Evolutionary conservation across 2,888 invertebrate species (phyloP), one percentile per base, ranked within the genome.

Genomic region (Allophyes oxyacanthae): DNA sequence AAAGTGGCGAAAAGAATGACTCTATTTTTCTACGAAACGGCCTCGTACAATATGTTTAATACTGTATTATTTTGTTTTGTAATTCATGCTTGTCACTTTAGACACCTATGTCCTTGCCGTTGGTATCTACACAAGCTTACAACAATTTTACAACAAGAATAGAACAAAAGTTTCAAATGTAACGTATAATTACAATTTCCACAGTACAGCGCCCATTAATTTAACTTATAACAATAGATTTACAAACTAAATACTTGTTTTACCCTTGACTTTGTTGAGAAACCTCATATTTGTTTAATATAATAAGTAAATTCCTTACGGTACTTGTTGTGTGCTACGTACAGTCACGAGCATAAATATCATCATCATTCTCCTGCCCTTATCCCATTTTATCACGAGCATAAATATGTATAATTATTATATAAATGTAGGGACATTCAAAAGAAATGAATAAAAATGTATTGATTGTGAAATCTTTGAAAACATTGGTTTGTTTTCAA

Each of bases 51-150:
- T n/a, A n/a, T n/a, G n/a, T n/a, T n/a, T n/a, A n/a, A n/a, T n/a
- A n/a, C n/a, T 20, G 2, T 20, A 20, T 20, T 20, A 20, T 20
- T 4, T 20, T 20, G 20, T 20, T 2, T 20, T 20, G 20, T 20
- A 20, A 20, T 26, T 38, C 20, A 11, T 33, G n/a, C 10, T 13
- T 40, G 57, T 40, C 38, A 44, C 45, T 1, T 57, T 58, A 58
- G 25, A 56, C 30, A 59, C 34, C 30, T 15, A 58, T 30, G 34
- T 7, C 9, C 6, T 10, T 8, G 33, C 33, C 32, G n/a, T n/a
- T 36, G 11, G 45, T 36, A 34, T 46, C n/a, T n/a, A n/a, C 30
- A 20, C 25, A 15, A 46, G 25, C 20, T 20, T 4, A 20, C 4
- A 20, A 20, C 20, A 20, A 20, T 4, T 20, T 20, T 25, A 33